These are phyloP conservation scores for Philonicus albiceps DNA, from an alignment of 2,888 invertebrate species.

Conservation along the genomic window DNA sequence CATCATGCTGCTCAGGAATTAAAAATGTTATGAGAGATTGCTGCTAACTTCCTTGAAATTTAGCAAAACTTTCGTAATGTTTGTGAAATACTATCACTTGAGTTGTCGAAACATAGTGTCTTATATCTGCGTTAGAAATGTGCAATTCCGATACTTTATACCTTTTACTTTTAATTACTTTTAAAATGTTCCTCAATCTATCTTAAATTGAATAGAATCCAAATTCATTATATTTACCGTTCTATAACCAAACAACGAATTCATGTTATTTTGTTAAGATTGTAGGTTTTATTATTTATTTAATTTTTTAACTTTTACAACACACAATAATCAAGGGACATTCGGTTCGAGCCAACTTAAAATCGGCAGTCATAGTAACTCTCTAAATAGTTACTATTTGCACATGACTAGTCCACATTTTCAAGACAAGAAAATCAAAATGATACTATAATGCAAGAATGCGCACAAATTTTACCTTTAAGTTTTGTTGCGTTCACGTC, in stretches of 20 bases:
- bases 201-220: not conserved
- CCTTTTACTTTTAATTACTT: not conserved
- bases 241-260: too few relatives aligned
- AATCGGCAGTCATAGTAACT: too few relatives aligned
- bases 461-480: not conserved
- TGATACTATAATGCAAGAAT: not conserved
- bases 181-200: not conserved
- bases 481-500: not conserved
- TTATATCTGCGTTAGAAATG: not conserved
- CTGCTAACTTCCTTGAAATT: not conserved
- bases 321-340: too few relatives aligned
- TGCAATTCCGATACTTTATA: not conserved
- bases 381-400: not conserved
- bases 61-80: not conserved
- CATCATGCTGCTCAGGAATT: not conserved
- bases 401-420: not conserved
- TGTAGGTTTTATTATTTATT: too few relatives aligned
- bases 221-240: not conserved
- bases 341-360: too few relatives aligned
- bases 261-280: too few relatives aligned
- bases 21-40: not conserved
- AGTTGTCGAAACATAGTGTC: not conserved
- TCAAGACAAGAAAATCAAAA: not conserved
- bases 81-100: not conserved
- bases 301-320: too few relatives aligned